Base-by-base conservation (phyloP, 2,797 vertebrate species). In the Kryptopterus vitreolus region DNA sequence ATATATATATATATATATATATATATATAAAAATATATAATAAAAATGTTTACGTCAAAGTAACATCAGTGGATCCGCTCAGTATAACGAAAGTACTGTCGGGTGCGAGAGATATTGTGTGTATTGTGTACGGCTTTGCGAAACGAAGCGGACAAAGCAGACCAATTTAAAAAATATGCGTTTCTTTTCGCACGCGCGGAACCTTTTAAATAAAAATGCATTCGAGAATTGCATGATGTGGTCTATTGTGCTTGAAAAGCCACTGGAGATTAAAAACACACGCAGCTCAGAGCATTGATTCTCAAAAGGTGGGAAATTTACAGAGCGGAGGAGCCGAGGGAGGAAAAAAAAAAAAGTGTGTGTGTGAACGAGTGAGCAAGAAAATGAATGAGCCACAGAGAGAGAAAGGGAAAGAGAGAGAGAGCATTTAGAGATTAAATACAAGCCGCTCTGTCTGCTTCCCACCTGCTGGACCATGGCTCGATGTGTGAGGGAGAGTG, bases 371-470 rank as follows among this genome's bases (percentile, higher is more conserved):
- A 68, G 63, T 1, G 4, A 55, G 52, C 8, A 29, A 50, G 62
- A 62, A 46, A 73, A 53, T 38, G 71, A 73, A 58, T 57, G 53
- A 57, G 33, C 38, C 38, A 43, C 24, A 26, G 24, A 48, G n/a
- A 26, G 22, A 53, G 31, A 43, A 31, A 35, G 53, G 57, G 33
- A 58, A 24, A 62, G 57, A 29, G 38, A 63, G 74, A 3, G 74
- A 10, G 22, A 11, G 31, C 61, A 53, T 77, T 66, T 66, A 66
- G 76, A 77, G 65, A 79, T 61, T 71, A 71, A 81, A 70, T 46
- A 62, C 72, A 48, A 66, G 50, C 55, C 35, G 4, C 71, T 26
- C 46, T 68, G 77, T 58, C 66, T 61, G 8, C 46, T 55, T 57
- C 68, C 59, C 66, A 77, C 81, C 33, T 76, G 70, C 66, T 76